A percentile compares a stretch with the other conserved stretches of the same genome.
These are phyloP conservation scores for Prochilodus magdalenae DNA, from an alignment of 2,113 vertebrate species.

Conservation along the genomic window DNA sequence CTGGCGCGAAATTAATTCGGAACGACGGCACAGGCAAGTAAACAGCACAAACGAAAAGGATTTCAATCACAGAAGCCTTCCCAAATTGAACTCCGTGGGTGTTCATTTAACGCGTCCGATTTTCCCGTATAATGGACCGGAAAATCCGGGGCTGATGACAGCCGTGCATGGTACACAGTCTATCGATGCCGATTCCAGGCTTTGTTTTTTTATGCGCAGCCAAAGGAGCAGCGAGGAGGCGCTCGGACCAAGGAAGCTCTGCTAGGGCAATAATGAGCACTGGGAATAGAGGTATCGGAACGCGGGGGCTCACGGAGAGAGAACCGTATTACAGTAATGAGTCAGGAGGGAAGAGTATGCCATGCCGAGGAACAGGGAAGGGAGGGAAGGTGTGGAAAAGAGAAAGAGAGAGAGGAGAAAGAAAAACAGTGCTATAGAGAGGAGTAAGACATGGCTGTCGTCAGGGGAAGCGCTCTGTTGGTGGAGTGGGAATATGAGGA, in stretches of 20 bases:
- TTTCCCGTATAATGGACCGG: background rate
- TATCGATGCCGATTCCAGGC: background rate
- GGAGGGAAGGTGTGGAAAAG: conserved; percentile 11
- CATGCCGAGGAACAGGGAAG: conserved; percentile 18
- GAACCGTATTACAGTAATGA: conserved; percentile 46
- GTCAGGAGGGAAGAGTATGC: conserved; percentile 43
- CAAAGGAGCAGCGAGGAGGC: background rate
- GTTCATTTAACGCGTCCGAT: background rate
- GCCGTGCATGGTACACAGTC: background rate
- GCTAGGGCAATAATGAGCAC: conserved; percentile 38
- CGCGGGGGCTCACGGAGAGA: conserved; percentile 9
- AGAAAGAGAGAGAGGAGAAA: background rate
- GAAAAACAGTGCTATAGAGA: conserved; percentile 34
- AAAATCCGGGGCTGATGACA: background rate
- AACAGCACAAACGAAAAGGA: background rate
- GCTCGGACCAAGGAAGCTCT: conserved; percentile 16
- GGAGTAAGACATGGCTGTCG: conserved; percentile 32
- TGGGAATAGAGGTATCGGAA: conserved; percentile 34
- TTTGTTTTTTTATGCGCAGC: background rate
- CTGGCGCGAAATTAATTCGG: background rate
- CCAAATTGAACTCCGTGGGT: background rate
- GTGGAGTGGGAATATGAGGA: conserved; percentile 37
- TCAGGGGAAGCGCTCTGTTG: conserved; percentile 32
- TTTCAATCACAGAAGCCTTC: background rate
- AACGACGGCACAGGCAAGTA: background rate